phyloP scores from a whole-genome alignment of 2,888 invertebrate species.

The Pachydiplax longipennis region DNA sequence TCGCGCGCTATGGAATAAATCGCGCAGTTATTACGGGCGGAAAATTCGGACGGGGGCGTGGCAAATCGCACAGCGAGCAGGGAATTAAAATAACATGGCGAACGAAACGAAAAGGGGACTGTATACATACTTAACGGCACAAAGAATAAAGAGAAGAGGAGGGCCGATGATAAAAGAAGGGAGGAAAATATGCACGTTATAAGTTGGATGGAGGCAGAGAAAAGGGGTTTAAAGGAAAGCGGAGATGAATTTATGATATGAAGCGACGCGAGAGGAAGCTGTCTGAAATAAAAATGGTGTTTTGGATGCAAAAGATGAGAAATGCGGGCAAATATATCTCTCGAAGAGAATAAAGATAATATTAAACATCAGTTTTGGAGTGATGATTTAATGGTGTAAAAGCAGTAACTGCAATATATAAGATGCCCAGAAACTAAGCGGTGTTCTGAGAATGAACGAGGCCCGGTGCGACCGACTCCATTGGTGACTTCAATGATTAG shows the following conservation, averaged over 20 bases:
- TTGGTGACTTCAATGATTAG: too few species aligned
- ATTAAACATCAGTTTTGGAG: too few species aligned
- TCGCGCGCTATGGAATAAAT: too few species aligned
- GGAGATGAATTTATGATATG: neutral
- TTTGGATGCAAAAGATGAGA: neutral
- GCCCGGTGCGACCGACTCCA: too few species aligned
- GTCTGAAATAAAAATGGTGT: neutral
- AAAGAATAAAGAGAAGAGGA: neutral
- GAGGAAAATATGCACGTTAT: neutral
- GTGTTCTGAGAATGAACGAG: too few species aligned
- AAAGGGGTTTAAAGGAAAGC: neutral
- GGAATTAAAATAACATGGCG: neutral
- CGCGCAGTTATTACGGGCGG: too few species aligned
- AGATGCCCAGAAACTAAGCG: too few species aligned
- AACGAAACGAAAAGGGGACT: neutral
- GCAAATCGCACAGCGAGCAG: too few species aligned
- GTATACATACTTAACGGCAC: neutral
- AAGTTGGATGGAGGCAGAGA: neutral
- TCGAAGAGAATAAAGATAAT: too few species aligned
- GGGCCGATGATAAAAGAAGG: constrained; percentile 6
- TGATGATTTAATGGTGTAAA: too few species aligned
- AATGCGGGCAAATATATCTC: neutral
- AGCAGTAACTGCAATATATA: too few species aligned
- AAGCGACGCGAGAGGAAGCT: neutral
- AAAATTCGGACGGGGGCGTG: too few species aligned